Evolutionary conservation across 1,140 invertebrate genomes (phyloP).

Genomic region (Stenopsyche tienmushanensis): DNA sequence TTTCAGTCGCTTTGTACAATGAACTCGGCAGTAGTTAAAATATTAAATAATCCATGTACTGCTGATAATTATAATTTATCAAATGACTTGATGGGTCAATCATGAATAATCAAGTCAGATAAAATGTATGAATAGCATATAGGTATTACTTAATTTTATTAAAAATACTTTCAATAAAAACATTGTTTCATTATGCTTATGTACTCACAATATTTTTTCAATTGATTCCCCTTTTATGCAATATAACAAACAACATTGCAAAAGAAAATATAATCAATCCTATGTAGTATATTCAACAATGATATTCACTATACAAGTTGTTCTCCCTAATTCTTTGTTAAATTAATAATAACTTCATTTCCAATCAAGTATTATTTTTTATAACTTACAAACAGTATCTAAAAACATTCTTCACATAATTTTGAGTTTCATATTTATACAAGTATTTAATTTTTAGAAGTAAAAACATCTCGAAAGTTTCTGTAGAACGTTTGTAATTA

Average conservation of each 20-base stretch:
- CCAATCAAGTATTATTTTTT: too few species aligned
- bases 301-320: background rate
- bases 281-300: background rate
- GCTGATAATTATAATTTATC: too few species aligned
- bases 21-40: background rate
- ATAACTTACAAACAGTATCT: too few species aligned
- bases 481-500: too few species aligned
- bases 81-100: constrained; percentile 17
- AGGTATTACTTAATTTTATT: constrained; percentile 39
- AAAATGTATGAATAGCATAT: constrained; percentile 33
- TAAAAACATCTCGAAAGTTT: too few species aligned
- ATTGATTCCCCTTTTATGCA: background rate
- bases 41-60: background rate
- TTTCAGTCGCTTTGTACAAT: background rate
- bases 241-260: background rate
- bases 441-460: too few species aligned
- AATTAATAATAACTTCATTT: too few species aligned
- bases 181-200: constrained; percentile 26
- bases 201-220: too few species aligned
- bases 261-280: background rate
- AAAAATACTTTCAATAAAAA: constrained; percentile 34
- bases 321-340: too few species aligned
- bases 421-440: too few species aligned
- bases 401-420: too few species aligned
- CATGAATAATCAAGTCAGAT: constrained; percentile 24